Base-by-base conservation (phyloP, 2,888 invertebrate species). In the Clanis bilineata region DNA sequence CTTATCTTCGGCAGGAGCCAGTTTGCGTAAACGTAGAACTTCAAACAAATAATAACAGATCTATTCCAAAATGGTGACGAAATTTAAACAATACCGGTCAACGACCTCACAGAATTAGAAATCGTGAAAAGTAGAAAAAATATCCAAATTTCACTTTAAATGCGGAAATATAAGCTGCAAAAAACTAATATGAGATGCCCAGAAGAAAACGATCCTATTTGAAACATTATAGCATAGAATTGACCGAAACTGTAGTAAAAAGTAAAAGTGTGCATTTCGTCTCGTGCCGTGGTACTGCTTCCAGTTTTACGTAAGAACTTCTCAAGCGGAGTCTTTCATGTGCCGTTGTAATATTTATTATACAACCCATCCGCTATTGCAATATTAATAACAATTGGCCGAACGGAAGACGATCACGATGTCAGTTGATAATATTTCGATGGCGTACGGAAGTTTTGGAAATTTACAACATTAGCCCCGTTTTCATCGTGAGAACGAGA, bases 211-310 rank as follows among this genome's bases (percentile, higher is more conserved):
- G 44, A 23, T 23, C 12, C 44, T 44, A 23, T 44, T 44, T 18
- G 18, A 28, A 61, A 67, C 66, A 67, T 69, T 64, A 68, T 73
- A 68, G 64, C 67, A 67, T 65, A 59, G 63, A 65, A 62, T 67
- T 67, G 61, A 60, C 73, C 67, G 76, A 79, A 77, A 78, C 77
- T 77, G 79, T 77, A 76, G 75, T 66, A 84, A 85, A 85, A 87
- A 88, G 87, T 85, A 85, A 88, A 88, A 89, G 88, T 83, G 62
- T 65, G 60, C 67, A 76, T 76, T 77, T 79, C 77, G 74, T 75
- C 73, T 72, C 63, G 62, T 61, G 57, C 71, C 69, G 77, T 74
- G 74, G 80, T 79, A n/a, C 73, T 73, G 79, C 85, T 72, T 78
- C 83, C 66, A 79, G 79, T 77, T 82, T 83, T 85, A 84, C 84